These are phyloP conservation scores for Euura saliciscinereae DNA, from an alignment of 1,140 invertebrate genomes.

Conservation along the genomic window DNA sequence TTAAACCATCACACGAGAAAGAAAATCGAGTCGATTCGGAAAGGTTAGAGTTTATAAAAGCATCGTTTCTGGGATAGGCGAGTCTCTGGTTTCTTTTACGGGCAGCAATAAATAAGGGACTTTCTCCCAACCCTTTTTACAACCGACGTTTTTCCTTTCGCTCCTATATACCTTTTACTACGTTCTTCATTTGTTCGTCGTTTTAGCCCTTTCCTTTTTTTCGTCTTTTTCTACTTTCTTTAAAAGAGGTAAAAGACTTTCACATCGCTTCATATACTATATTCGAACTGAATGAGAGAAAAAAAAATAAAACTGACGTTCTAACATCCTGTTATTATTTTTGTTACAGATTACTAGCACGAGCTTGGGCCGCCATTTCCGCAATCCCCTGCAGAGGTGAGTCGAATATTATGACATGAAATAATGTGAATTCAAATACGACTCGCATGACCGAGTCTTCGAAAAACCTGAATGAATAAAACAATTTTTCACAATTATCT, in stretches of 20 bases:
- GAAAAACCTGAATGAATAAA: background rate
- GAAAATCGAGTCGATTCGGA: too few relatives aligned
- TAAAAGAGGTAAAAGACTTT: background rate
- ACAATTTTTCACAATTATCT: too few relatives aligned
- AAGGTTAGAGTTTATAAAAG: background rate
- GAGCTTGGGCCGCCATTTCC: constrained; percentile 34
- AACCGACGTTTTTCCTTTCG: constrained; percentile 25
- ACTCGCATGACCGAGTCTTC: background rate
- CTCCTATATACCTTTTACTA: constrained; percentile 24
- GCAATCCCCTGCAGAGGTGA: constrained; percentile 39
- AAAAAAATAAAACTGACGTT: too few relatives aligned
- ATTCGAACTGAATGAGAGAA: background rate
- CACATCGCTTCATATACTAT: background rate
- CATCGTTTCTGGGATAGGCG: background rate
- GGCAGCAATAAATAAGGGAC: constrained; percentile 45
- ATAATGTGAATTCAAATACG: background rate
- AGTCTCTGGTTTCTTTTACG: constrained; percentile 37
- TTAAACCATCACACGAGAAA: too few relatives aligned
- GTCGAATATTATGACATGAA: constrained; percentile 17
- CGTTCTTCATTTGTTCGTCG: background rate
- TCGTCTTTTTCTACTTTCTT: background rate
- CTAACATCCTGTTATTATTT: constrained; percentile 9
- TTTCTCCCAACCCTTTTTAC: constrained; percentile 54
- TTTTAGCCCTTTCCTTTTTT: constrained; percentile 9
- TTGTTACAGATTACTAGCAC: constrained; percentile 43